A percentile compares a stretch with the other conserved stretches of the same genome.
Evolutionary conservation across 2,888 invertebrate species (phyloP).

Genomic region (Emmelina monodactyla): DNA sequence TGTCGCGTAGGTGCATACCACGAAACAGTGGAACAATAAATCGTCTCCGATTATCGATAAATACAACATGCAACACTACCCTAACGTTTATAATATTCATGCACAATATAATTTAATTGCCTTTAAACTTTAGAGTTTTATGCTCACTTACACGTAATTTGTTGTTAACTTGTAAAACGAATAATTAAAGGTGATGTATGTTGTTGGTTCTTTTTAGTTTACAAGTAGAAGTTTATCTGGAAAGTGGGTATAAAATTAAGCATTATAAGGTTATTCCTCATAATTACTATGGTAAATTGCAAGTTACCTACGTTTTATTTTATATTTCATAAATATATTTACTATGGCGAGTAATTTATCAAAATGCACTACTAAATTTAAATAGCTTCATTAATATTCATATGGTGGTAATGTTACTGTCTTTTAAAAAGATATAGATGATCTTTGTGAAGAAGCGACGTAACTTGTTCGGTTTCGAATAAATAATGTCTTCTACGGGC

Average conservation of each 20-base stretch:
- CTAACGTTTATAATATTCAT: constrained; percentile 19
- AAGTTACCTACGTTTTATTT: too few species aligned
- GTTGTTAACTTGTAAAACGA: too few species aligned
- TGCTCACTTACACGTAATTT: too few species aligned
- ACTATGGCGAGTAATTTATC: neutral
- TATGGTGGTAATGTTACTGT: constrained; percentile 24
- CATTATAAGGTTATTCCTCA: too few species aligned
- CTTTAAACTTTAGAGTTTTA: neutral
- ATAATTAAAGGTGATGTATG: too few species aligned
- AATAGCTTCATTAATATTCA: constrained; percentile 31
- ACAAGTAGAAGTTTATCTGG: too few species aligned
- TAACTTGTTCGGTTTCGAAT: too few species aligned
- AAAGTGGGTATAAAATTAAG: too few species aligned
- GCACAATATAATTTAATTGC: neutral
- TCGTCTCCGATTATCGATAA: constrained; percentile 37
- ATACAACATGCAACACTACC: constrained; percentile 28
- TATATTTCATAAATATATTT: too few species aligned
- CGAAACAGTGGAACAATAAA: constrained; percentile 37
- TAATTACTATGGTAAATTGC: too few species aligned
- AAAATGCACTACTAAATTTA: constrained; percentile 10
- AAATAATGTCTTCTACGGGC: constrained; percentile 16
- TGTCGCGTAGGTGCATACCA: constrained; percentile 34
- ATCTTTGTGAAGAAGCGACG: neutral
- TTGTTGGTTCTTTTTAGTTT: too few species aligned
- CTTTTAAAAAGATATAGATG: too few species aligned